Evolutionary conservation across 2,888 invertebrate species (phyloP), one percentile per base, ranked within the genome.

Genomic region (Drosophila kanekoi): DNA sequence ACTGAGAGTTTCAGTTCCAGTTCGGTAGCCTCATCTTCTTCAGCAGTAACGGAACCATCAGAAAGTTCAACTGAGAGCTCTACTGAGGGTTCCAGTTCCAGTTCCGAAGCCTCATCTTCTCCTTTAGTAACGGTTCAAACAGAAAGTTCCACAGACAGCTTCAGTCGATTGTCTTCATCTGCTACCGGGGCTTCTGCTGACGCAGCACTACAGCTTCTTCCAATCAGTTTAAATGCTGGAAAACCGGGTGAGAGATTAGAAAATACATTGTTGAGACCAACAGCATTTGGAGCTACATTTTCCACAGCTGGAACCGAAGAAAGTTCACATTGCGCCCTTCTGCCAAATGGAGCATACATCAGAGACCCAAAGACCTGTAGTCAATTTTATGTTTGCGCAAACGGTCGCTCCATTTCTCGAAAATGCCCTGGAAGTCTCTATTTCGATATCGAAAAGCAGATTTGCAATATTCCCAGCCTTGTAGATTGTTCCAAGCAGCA

Each of bases 331-430:
- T 53, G 53, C 20, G 53, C 33, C 11, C 18, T 20, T 35, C 35
- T 37, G 13, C 54, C 44, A 14, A 54, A 23, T 44, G 54, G 54
- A 1, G 35, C 13, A 3, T 54, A 54, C 16, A 9, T 54, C 5
- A 54, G 44, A 23, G 44, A 44, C 9, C 35, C 20, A 9, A 13
- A 16, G 9, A 37, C 44, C 5, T 54, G 54, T 37, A 33, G 14
- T 23, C 44, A 44, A 9, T 54, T 54, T 37, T 54, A 54, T 44
- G 44, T 54, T 4, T 54, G 54, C 23, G 54, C 23, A 13, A 44
- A 54, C 44, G 54, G 54, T 4, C 44, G 16, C 4, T 35, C 44
- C 5, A 23, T 54, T 37, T 9, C 9, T 23, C 33, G 44, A 16
- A 44, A 44, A 23, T 54, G 54, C 28, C 54, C 54, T 3, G 35